A percentile compares a stretch with the other conserved stretches of the same genome.
These are phyloP conservation scores for Toxotes lorentzi DNA, from an alignment of 2,797 vertebrate species.

Conservation along the genomic window DNA sequence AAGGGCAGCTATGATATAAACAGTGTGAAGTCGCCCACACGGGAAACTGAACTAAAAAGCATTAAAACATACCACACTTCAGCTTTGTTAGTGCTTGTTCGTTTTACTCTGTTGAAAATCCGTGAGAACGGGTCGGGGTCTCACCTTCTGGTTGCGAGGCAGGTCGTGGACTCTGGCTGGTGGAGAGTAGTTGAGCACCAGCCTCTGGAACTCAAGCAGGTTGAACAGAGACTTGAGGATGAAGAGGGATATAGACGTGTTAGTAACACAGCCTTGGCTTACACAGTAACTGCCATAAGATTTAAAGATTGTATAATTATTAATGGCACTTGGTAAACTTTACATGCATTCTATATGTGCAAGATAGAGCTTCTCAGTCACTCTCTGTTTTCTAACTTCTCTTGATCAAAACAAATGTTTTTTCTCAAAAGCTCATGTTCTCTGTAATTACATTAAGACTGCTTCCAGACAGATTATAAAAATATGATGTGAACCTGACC, in stretches of 20 bases:
- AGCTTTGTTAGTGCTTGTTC: neutral
- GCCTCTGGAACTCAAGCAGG: conserved; percentile 96
- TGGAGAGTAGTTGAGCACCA: conserved; percentile 95
- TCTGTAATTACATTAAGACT: neutral
- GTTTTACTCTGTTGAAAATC: neutral
- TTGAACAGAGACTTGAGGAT: conserved; percentile 94
- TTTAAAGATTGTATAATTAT: neutral
- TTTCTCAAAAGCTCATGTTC: neutral
- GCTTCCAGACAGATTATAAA: neutral
- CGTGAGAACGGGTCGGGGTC: conserved; percentile 15
- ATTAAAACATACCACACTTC: neutral
- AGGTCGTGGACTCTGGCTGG: conserved; percentile 92
- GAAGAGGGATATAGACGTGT: conserved; percentile 6
- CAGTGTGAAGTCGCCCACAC: neutral
- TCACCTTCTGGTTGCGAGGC: conserved; percentile 97
- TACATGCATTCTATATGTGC: neutral
- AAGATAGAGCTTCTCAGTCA: neutral
- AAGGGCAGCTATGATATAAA: conserved; percentile 3
- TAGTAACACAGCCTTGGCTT: neutral
- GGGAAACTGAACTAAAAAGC: neutral
- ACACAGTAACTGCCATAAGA: neutral
- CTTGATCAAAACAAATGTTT: neutral
- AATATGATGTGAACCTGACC: neutral
- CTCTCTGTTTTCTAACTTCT: neutral
- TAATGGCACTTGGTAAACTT: neutral